phyloP scores from a whole-genome alignment of 92 coral and sea anemone species.

The Muricea muricata region DNA sequence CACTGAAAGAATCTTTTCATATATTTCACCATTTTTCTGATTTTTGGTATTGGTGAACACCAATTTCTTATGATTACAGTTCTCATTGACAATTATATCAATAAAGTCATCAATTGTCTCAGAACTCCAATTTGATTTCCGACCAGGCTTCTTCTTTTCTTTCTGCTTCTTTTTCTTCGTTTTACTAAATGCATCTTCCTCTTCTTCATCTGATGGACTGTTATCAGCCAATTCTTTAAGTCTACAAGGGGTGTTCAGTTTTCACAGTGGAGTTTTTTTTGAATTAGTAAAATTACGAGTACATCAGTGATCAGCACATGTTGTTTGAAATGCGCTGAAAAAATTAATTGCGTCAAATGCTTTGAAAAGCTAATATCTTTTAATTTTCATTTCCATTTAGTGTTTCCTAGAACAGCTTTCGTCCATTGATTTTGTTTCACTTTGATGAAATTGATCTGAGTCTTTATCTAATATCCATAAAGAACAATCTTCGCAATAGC shows the following conservation, averaged over 20 bases:
- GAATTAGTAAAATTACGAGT: too few species aligned
- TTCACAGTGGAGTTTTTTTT: too few species aligned
- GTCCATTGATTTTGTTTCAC: not conserved
- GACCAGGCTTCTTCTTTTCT: constrained; percentile 59
- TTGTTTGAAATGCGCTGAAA: too few species aligned
- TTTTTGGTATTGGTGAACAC: constrained; percentile 43
- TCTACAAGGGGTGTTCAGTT: too few species aligned
- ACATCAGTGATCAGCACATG: too few species aligned
- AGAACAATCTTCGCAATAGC: constrained; percentile 58
- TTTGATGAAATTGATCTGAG: not conserved
- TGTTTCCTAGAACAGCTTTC: not conserved
- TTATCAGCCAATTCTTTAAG: not conserved
- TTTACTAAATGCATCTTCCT: too few species aligned
- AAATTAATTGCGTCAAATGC: not conserved
- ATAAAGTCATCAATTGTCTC: constrained; percentile 51
- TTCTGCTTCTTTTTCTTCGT: not conserved
- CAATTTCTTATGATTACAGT: constrained; percentile 34
- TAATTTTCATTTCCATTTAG: not conserved
- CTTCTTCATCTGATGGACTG: not conserved
- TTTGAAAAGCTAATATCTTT: not conserved
- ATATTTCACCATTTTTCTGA: constrained; percentile 55
- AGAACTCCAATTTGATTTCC: constrained; percentile 36
- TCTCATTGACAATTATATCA: constrained; percentile 43
- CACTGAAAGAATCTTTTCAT: constrained; percentile 41
- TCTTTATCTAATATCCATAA: constrained; percentile 27